These are phyloP conservation scores for Sebastolobus altivelis DNA, from an alignment of 2,797 vertebrate species.

Conservation along the genomic window DNA sequence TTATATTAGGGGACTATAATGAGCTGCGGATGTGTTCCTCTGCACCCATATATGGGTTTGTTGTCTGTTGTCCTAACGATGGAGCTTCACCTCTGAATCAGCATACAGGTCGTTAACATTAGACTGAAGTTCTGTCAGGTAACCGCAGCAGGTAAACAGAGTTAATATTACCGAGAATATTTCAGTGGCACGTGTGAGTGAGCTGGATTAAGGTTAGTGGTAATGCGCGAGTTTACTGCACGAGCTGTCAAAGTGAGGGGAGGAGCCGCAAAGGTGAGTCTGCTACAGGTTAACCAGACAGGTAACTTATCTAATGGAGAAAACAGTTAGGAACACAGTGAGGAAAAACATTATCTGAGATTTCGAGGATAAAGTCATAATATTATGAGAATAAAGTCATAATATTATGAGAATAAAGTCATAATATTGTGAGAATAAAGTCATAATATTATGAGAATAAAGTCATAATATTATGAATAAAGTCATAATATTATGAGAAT, in stretches of 20 bases:
- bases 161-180: not conserved
- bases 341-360: too few relatives aligned
- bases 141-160: not conserved
- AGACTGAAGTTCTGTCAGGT: not conserved
- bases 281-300: too few relatives aligned
- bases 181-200: not conserved
- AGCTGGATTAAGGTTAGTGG: slow-evolving; percentile 25
- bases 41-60: not conserved
- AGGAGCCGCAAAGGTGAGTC: not conserved
- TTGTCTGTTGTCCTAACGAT: not conserved
- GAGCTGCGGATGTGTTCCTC: not conserved
- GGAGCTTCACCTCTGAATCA: not conserved
- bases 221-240: slow-evolving; percentile 23
- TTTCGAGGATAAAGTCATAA: too few relatives aligned
- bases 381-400: too few relatives aligned
- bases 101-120: not conserved
- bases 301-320: too few relatives aligned
- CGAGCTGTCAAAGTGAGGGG: slow-evolving; percentile 34
- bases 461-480: too few relatives aligned
- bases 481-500: too few relatives aligned
- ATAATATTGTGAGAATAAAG: too few relatives aligned
- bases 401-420: too few relatives aligned
- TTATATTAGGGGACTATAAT: not conserved
- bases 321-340: too few relatives aligned
- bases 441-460: too few relatives aligned